phyloP scores from a whole-genome alignment of 2,888 invertebrate species.

The Coleophora deauratella region DNA sequence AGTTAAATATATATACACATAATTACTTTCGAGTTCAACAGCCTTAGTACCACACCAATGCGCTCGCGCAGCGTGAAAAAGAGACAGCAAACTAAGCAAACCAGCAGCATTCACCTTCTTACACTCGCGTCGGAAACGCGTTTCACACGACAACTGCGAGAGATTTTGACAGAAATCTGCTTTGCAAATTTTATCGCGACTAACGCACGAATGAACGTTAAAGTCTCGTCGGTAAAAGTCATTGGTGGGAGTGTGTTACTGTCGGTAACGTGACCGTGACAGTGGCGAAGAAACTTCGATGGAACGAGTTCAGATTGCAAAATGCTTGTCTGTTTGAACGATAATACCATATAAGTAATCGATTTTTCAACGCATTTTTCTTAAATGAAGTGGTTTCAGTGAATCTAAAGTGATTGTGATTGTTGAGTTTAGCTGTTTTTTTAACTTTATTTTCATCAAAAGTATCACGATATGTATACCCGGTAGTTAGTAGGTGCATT shows the following conservation, averaged over 20 bases:
- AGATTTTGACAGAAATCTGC: constrained; percentile 23
- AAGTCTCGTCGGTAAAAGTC: constrained; percentile 23
- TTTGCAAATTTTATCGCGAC: constrained; percentile 1
- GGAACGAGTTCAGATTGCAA: constrained; percentile 12
- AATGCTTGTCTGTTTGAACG: constrained; percentile 4
- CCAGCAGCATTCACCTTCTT: constrained; percentile 39
- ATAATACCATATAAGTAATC: no score
- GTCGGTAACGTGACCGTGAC: constrained; percentile 26
- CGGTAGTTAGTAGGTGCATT: constrained; percentile 20
- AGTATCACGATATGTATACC: constrained; percentile 18
- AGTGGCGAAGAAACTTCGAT: constrained; percentile 27
- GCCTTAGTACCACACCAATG: constrained; percentile 10
- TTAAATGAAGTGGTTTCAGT: constrained; percentile 3
- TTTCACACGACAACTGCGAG: constrained; percentile 20
- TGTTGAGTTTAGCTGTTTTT: background rate
- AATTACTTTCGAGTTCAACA: constrained; percentile 5
- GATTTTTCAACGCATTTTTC: background rate
- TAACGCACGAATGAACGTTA: constrained; percentile 23
- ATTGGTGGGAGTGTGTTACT: constrained; percentile 20
- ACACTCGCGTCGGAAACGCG: constrained; percentile 34
- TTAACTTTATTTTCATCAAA: constrained; percentile 6
- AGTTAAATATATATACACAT: no score
- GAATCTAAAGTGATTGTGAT: background rate
- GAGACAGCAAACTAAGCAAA: constrained; percentile 26
- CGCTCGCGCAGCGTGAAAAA: constrained; percentile 29